Evolutionary conservation across 1,140 invertebrate species (phyloP), one percentile per base, ranked within the genome.

Genomic region (Andricus grossulariae): DNA sequence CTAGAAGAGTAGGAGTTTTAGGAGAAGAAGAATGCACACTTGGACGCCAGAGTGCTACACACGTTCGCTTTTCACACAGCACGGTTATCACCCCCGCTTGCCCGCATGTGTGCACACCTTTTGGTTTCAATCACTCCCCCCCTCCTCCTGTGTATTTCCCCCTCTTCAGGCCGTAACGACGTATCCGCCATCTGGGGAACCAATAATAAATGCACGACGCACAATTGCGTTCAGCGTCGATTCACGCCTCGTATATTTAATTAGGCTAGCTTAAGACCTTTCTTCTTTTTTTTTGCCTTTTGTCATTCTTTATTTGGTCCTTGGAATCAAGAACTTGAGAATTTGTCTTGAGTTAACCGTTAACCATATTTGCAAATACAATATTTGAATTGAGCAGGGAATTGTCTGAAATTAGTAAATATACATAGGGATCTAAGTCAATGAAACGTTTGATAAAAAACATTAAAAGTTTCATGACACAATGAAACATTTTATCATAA

Each of bases 231-330:
- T 66, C 25, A 25, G 21, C 32, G 19, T 16, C 60, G 39, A 66
- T 21, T 66, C 60, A 66, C 60, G 60, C 60, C 60, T 66, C 60
- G 39, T 66, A 66, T 66, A 66, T 66, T 66, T 66, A 66, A 66
- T 66, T 66, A 39, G 10, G 57, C 39, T 66, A 15, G 21, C 4
- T 32, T 5, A 5, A 32, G 4, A 5, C 12, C 12, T 66, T 66
- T 66, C 25, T 66, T 66, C 25, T 39, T 66, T 66, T 66, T 66
- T 66, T 66, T 25, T 6, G 21, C 21, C 57, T 16, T 60, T 66
- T 66, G 57, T 66, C 2, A 66, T 57, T 57, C 57, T 66, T 39
- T 66, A 66, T 66, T 66, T 66, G 11, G 19, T 21, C 57, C 21
- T 39, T 3, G 39, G 57, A 39, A 66, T 66, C 57, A 66, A 5